phyloP scores from a whole-genome alignment of 1,140 invertebrate species.

The Cyclargus thomasi region DNA sequence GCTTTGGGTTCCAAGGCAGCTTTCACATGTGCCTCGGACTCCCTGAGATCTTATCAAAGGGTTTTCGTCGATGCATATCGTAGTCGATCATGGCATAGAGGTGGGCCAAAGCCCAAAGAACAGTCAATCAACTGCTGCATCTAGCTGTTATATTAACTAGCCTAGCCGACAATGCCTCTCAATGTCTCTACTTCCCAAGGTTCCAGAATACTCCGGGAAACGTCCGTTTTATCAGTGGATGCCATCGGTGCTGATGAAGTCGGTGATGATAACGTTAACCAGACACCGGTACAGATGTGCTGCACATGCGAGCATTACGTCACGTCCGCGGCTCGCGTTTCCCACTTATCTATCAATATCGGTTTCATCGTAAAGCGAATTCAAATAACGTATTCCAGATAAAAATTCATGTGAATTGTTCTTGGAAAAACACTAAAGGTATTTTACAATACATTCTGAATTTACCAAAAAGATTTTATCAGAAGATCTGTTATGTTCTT shows the following conservation, averaged over 20 bases:
- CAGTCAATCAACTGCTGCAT: no score
- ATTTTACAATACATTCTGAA: neutral
- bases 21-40: no score
- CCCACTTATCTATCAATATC: slow-evolving; percentile 6
- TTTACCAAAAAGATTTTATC: neutral
- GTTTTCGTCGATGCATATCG: no score
- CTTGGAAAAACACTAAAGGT: neutral
- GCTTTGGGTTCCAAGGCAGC: no score
- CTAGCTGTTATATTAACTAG: no score
- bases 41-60: no score
- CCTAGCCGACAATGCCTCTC: no score
- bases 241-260: neutral
- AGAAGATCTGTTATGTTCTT: no score
- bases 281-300: neutral
- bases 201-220: neutral
- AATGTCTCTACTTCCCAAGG: no score
- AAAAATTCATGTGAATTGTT: neutral
- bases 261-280: slow-evolving; percentile 4
- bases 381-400: neutral
- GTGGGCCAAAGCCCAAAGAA: no score
- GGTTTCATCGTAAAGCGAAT: slow-evolving; percentile 4
- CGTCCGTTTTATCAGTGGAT: no score
- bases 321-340: slow-evolving; percentile 2
- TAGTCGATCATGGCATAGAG: no score
- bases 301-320: slow-evolving; percentile 1